phyloP scores from a whole-genome alignment of 1,140 invertebrate species.

The Dreissena rostriformis region DNA sequence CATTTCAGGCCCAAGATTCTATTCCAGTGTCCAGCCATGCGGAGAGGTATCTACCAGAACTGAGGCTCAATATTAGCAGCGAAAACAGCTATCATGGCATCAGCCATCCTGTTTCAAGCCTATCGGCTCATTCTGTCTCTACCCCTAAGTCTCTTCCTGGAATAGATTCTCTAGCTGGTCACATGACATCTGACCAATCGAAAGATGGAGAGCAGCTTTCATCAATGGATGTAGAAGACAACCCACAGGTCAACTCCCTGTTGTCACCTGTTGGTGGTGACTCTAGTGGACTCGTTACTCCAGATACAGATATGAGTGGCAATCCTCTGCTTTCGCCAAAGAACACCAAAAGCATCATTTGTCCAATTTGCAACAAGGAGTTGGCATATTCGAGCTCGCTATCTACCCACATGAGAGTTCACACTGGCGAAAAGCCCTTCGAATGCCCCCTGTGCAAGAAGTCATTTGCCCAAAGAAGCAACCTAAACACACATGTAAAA shows the following conservation, averaged over 20 bases:
- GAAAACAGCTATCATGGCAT: background rate
- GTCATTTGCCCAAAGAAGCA: slow-evolving; percentile 97
- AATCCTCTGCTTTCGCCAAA: slow-evolving; percentile 33
- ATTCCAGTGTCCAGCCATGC: background rate
- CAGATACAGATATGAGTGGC: background rate
- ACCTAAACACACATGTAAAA: slow-evolving; percentile 86
- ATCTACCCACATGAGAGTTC: slow-evolving; percentile 98
- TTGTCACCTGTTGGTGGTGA: background rate
- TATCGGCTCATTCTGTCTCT: background rate
- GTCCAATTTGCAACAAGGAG: slow-evolving; percentile 95
- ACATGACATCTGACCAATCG: background rate
- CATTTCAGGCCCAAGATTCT: background rate
- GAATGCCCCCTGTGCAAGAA: slow-evolving; percentile 99
- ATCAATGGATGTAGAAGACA: background rate
- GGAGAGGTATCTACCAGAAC: background rate
- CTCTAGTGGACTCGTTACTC: slow-evolving; percentile 9
- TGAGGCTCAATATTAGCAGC: background rate
- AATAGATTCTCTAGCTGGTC: background rate
- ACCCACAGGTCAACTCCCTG: too few species aligned
- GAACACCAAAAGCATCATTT: slow-evolving; percentile 84
- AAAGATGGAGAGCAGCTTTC: background rate
- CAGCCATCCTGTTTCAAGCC: background rate
- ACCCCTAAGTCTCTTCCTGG: background rate
- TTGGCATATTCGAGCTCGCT: slow-evolving; percentile 98
- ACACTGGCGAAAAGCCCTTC: slow-evolving; percentile 99